Evolutionary conservation across 2,113 vertebrate species (phyloP).

Genomic region (Chrysemys picta): DNA sequence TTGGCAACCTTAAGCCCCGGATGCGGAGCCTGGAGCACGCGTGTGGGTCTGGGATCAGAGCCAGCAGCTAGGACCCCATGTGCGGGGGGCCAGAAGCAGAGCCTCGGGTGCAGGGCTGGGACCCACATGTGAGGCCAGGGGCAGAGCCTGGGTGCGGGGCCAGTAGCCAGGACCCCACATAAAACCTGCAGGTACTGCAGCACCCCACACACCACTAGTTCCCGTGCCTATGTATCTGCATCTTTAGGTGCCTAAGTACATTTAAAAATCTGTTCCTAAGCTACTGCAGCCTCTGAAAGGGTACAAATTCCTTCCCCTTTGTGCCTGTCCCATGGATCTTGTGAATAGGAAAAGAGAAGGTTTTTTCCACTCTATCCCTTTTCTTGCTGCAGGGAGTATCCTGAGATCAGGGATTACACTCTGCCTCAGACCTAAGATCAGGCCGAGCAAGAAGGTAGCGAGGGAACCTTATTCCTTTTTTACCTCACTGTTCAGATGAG

Average conservation of each 20-base stretch:
- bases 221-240: not conserved
- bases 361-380: not conserved
- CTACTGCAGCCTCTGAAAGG: not conserved
- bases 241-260: not conserved
- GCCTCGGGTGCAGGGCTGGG: too few species aligned
- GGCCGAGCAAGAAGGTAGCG: not conserved
- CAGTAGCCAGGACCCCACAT: too few species aligned
- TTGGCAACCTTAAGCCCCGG: too few species aligned
- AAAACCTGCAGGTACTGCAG: too few species aligned
- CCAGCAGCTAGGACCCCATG: too few species aligned
- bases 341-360: not conserved
- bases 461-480: not conserved
- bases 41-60: too few species aligned
- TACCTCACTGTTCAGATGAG: not conserved
- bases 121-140: too few species aligned
- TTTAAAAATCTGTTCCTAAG: not conserved
- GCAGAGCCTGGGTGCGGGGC: too few species aligned
- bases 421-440: not conserved
- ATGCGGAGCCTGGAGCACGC: fast-evolving
- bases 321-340: not conserved
- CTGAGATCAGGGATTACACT: not conserved
- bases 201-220: too few species aligned
- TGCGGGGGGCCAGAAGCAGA: too few species aligned
- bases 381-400: not conserved
- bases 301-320: not conserved